Evolutionary conservation across 2,113 vertebrate species (phyloP).

Genomic region (Delphinus delphis): DNA sequence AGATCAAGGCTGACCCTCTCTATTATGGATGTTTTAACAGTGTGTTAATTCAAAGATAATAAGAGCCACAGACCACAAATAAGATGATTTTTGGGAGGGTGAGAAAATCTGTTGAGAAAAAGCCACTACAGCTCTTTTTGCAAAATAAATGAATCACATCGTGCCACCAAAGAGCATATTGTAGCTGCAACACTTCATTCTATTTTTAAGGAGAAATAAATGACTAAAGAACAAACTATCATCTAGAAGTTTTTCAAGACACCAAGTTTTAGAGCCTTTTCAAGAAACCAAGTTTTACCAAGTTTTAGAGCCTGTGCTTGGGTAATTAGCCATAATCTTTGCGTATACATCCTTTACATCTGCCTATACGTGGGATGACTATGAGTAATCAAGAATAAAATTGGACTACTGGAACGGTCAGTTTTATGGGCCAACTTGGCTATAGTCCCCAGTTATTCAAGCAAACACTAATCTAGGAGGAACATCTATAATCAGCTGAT

Average conservation of each 20-base stretch:
- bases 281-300: neutral
- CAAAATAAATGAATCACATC: neutral
- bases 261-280: neutral
- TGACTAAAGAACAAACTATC: neutral
- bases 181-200: neutral
- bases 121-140: neutral
- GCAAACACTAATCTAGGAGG: neutral
- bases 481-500: neutral
- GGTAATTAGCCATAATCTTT: neutral
- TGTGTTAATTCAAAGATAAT: neutral
- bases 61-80: neutral
- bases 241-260: neutral
- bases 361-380: neutral
- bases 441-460: neutral
- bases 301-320: neutral
- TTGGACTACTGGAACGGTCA: neutral
- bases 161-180: neutral
- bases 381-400: neutral
- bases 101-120: neutral
- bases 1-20: neutral
- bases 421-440: neutral
- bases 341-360: neutral
- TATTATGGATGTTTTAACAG: neutral
- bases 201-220: neutral
- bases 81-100: neutral